Conservation (phyloP, 1,140 invertebrate genomes). For the Planococcus citri region DNA sequence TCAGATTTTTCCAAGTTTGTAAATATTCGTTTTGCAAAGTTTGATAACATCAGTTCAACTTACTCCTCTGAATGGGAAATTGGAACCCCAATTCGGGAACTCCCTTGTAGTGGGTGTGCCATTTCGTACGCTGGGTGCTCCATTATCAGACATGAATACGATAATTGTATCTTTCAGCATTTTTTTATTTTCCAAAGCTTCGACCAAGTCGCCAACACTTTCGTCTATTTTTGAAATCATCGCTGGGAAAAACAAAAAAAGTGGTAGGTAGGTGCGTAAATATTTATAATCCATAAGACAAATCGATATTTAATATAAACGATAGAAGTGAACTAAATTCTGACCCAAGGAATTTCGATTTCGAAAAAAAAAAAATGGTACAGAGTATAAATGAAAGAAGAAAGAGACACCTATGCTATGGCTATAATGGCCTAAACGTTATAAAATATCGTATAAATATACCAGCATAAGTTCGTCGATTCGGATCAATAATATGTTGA, state of each 20-base stretch:
- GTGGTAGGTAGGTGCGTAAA: not conserved
- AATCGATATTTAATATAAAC: not conserved
- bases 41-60: no score
- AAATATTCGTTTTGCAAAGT: no score
- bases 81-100: constrained; percentile 48
- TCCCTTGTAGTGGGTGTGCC: constrained; percentile 33
- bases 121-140: constrained; percentile 38
- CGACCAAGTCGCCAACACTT: constrained; percentile 49
- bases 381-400: no score
- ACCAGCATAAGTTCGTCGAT: constrained; percentile 54
- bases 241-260: constrained; percentile 34
- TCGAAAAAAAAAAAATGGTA: no score
- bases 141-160: constrained; percentile 50
- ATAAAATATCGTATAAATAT: no score
- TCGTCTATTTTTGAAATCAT: constrained; percentile 60
- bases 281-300: not conserved
- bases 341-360: no score
- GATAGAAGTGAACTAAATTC: no score
- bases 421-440: no score
- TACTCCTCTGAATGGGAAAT: constrained; percentile 53
- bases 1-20: no score
- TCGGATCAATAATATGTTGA: constrained; percentile 46
- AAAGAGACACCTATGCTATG: no score
- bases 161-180: constrained; percentile 48
- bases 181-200: constrained; percentile 41